Evolutionary conservation across 2,888 invertebrate species (phyloP), one percentile per base, ranked within the genome.

Genomic region (Argyresthia albistria): DNA sequence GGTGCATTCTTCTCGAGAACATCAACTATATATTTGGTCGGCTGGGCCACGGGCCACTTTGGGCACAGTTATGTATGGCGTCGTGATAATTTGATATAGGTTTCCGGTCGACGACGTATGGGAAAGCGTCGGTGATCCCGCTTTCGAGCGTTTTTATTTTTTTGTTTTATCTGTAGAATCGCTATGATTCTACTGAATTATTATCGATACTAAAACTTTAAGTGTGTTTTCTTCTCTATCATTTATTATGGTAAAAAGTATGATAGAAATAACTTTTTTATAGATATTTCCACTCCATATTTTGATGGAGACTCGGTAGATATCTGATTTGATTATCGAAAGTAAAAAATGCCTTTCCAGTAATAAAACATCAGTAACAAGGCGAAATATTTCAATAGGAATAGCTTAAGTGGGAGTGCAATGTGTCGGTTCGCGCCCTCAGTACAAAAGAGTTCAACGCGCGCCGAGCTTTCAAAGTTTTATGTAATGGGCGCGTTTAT

Each of bases 1-100:
- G 80, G 72, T 84, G 84, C 86, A 86, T 86, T 86, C 86, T 86
- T 84, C 83, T 83, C 77, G 73, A 81, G 77, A 80, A 80, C 77
- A 81, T 86, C 82, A 80, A 82, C 83, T 83, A 84, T 86, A 84
- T 84, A 86, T 86, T 84, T 73, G 83, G 80, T 71, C 66, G 66
- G 70, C 69, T 68, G 66, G 69, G 68, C 68, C 67, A 64, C 66
- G 65, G 68, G 59, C 66, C 62, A 63, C 63, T 57, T 59, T 63
- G 52, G 52, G 62, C 70, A 81, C 78, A 73, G 80, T 81, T 82
- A 82, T 73, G 62, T 76, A 70, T 64, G 50, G 45, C 46, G 35
- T 46, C 39, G 48, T 50, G 51, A 47, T 51, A 54, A 54, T 46
- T 52, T 51, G 50, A 43, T 47, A 50, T 54, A 43, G 46, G 42